These are phyloP conservation scores for Hirtodrosophila histrioides DNA, from an alignment of 2,888 invertebrate species.

Conservation along the genomic window DNA sequence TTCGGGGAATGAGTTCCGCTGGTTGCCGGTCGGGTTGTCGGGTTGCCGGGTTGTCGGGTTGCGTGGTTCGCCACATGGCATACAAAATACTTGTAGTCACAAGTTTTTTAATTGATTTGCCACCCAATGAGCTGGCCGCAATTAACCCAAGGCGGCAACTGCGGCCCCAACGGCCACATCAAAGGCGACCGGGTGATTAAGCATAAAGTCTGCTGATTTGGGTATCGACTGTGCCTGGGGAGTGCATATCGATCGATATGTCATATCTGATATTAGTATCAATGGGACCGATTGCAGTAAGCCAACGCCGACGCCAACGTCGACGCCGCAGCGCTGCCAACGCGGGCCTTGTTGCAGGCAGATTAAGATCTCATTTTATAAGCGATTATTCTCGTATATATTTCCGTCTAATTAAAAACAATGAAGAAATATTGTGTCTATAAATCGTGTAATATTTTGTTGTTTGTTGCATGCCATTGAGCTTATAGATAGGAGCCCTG, in stretches of 20 bases:
- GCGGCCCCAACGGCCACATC: slow-evolving; percentile 62
- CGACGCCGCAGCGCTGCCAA: slow-evolving; percentile 8
- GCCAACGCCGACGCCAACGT: slow-evolving; percentile 4
- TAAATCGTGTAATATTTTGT: slow-evolving; percentile 50
- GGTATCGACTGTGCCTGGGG: slow-evolving; percentile 30
- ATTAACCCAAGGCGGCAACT: slow-evolving; percentile 66
- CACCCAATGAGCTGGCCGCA: slow-evolving; percentile 77
- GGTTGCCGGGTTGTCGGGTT: too few relatives aligned
- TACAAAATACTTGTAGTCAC: slow-evolving; percentile 35
- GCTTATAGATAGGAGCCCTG: slow-evolving; percentile 6
- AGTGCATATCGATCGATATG: slow-evolving; percentile 46
- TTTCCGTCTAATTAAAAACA: slow-evolving; percentile 65
- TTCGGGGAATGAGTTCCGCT: slow-evolving; percentile 43
- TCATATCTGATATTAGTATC: slow-evolving; percentile 44
- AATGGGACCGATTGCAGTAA: slow-evolving; percentile 38
- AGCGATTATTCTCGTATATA: slow-evolving; percentile 18
- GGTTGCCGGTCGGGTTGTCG: neutral
- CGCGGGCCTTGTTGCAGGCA: slow-evolving; percentile 44
- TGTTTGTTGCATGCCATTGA: slow-evolving; percentile 1
- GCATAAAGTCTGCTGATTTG: slow-evolving; percentile 71
- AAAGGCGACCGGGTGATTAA: slow-evolving; percentile 70
- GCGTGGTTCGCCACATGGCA: slow-evolving; percentile 17
- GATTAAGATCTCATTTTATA: slow-evolving; percentile 67
- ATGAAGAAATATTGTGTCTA: slow-evolving; percentile 62
- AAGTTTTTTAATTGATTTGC: slow-evolving; percentile 71